These are phyloP conservation scores for Harmothoe impar DNA, from an alignment of 2,888 invertebrate species.

Conservation along the genomic window DNA sequence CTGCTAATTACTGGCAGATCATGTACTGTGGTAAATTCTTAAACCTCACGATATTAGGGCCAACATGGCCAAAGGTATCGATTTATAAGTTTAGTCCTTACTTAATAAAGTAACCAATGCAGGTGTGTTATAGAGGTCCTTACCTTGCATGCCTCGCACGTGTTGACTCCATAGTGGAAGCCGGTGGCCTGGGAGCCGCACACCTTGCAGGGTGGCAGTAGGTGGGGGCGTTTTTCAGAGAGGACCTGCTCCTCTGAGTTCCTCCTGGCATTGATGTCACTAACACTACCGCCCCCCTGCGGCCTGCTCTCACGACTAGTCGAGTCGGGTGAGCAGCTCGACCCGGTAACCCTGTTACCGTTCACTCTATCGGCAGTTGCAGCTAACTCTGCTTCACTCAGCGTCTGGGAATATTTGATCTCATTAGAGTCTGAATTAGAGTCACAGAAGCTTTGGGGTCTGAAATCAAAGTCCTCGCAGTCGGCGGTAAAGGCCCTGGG, in stretches of 20 bases:
- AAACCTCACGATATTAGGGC: no score
- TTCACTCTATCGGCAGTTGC: neutral
- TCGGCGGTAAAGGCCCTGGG: neutral
- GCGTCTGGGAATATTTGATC: neutral
- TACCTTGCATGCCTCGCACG: slow-evolving; percentile 75
- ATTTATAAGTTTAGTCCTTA: no score
- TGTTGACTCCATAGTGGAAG: slow-evolving; percentile 74
- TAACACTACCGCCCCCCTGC: neutral
- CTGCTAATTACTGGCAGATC: no score
- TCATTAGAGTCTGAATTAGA: neutral
- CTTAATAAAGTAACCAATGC: no score
- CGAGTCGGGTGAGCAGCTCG: slow-evolving; percentile 27
- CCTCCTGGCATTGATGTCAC: neutral
- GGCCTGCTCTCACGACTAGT: neutral
- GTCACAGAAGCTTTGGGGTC: neutral
- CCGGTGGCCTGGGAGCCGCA: slow-evolving; percentile 73
- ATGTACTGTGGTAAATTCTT: no score
- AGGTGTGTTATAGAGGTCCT: no score
- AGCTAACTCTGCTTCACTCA: neutral
- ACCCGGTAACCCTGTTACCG: no score
- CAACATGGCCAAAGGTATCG: no score
- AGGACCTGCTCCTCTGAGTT: neutral
- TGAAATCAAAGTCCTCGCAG: neutral
- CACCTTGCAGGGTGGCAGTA: slow-evolving; percentile 72
- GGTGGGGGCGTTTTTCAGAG: slow-evolving; percentile 18